phyloP scores from a whole-genome alignment of 2,797 vertebrate species.

The Adrianichthys oophorus region DNA sequence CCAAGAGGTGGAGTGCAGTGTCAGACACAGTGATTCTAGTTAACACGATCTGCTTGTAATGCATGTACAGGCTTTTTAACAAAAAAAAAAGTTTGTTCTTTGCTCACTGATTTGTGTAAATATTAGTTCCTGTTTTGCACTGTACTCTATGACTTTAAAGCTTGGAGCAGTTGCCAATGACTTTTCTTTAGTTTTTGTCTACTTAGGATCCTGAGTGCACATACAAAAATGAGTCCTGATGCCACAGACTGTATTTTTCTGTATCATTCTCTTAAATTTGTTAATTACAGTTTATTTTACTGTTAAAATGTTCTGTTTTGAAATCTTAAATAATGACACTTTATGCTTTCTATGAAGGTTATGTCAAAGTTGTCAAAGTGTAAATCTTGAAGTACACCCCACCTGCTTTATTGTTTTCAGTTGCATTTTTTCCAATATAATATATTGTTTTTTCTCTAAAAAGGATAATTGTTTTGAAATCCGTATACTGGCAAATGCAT shows the following conservation, averaged over 20 bases:
- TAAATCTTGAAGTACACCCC: slow-evolving; percentile 2
- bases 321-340: slow-evolving; percentile 41
- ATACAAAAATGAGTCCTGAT: not conserved
- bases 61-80: slow-evolving; percentile 1
- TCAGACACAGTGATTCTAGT: slow-evolving; percentile 82
- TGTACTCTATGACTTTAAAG: not conserved
- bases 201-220: slow-evolving; percentile 22
- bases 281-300: slow-evolving; percentile 27
- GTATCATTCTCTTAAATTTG: slow-evolving; percentile 23
- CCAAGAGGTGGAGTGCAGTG: slow-evolving; percentile 87
- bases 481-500: too few species aligned
- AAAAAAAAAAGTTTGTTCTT: not conserved
- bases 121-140: not conserved
- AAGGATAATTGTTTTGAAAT: too few species aligned
- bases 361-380: slow-evolving; percentile 51
- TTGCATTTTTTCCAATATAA: slow-evolving; percentile 45
- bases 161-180: slow-evolving; percentile 2
- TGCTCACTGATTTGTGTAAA: not conserved
- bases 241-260: slow-evolving; percentile 21
- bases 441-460: too few species aligned
- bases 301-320: slow-evolving; percentile 19
- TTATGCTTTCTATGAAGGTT: slow-evolving; percentile 82
- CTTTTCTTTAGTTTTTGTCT: not conserved
- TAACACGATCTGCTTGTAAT: not conserved
- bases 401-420: slow-evolving; percentile 2